Evolutionary conservation across 2,797 vertebrate species (phyloP).

Genomic region (Glossophaga mutica): DNA sequence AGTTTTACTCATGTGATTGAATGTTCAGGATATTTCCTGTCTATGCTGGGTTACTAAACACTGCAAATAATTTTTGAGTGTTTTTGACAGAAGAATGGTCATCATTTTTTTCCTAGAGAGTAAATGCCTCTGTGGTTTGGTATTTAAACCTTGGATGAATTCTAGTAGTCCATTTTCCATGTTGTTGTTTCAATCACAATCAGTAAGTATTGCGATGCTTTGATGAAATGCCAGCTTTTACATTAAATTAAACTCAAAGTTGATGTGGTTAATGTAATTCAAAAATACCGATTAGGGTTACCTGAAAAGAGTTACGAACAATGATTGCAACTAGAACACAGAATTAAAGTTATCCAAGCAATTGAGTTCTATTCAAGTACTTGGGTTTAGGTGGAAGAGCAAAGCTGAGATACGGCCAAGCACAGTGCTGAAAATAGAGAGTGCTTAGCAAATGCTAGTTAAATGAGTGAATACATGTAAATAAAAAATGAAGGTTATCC

Average conservation of each 20-base stretch:
- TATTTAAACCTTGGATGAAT: background rate
- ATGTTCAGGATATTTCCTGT: background rate
- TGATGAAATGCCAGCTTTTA: constrained; percentile 14
- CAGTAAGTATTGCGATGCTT: background rate
- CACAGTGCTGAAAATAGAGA: background rate
- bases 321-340: background rate
- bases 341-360: background rate
- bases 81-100: background rate
- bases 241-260: constrained; percentile 33
- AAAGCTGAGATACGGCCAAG: background rate
- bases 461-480: background rate
- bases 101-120: background rate
- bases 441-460: background rate
- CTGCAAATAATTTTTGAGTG: background rate
- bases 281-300: background rate
- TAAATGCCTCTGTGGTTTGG: background rate
- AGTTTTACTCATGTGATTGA: constrained; percentile 26
- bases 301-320: background rate
- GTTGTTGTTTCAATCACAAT: background rate
- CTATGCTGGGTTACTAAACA: background rate
- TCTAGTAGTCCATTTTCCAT: background rate
- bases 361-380: background rate
- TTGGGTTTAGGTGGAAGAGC: background rate
- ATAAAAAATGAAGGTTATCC: background rate
- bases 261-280: background rate